phyloP scores from a whole-genome alignment of 2,113 vertebrate genomes.

The Gorsachius goisagi region DNA sequence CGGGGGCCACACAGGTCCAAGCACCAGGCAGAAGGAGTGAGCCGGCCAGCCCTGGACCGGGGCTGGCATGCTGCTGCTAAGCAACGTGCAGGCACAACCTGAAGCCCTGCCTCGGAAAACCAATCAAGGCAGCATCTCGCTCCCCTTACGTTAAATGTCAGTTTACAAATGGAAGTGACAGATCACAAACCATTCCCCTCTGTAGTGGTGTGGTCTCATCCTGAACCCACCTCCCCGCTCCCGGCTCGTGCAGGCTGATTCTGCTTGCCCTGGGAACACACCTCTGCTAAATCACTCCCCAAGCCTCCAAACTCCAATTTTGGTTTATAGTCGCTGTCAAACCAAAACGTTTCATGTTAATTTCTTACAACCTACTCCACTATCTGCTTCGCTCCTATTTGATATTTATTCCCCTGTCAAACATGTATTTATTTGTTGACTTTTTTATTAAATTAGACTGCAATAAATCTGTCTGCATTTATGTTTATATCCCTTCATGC shows the following conservation, averaged over 20 bases:
- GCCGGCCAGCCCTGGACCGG: rapidly evolving
- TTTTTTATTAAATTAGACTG: slow-evolving; percentile 72
- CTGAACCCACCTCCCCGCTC: not conserved
- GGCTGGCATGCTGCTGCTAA: slow-evolving; percentile 23
- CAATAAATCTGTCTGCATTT: slow-evolving; percentile 63
- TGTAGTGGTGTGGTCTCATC: not conserved
- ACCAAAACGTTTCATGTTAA: slow-evolving; percentile 70
- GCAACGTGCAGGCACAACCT: not conserved
- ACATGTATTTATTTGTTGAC: slow-evolving; percentile 68
- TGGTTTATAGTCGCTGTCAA: slow-evolving; percentile 71
- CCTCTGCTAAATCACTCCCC: slow-evolving; percentile 55
- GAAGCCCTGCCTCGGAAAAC: not conserved
- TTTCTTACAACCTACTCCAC: slow-evolving; percentile 69
- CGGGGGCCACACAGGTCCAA: not conserved
- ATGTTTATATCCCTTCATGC: slow-evolving; percentile 43
- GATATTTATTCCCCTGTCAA: slow-evolving; percentile 74
- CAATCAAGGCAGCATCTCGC: not conserved
- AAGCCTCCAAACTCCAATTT: slow-evolving; percentile 63
- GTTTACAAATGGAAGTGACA: slow-evolving; percentile 15
- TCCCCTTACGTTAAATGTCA: not conserved
- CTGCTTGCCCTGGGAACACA: not conserved
- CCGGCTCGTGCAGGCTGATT: not conserved
- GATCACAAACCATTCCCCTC: not conserved
- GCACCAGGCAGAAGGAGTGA: not conserved
- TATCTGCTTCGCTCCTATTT: slow-evolving; percentile 44